phyloP scores from a whole-genome alignment of 2,888 invertebrate genomes.

The Malthinus seriepunctatus region DNA sequence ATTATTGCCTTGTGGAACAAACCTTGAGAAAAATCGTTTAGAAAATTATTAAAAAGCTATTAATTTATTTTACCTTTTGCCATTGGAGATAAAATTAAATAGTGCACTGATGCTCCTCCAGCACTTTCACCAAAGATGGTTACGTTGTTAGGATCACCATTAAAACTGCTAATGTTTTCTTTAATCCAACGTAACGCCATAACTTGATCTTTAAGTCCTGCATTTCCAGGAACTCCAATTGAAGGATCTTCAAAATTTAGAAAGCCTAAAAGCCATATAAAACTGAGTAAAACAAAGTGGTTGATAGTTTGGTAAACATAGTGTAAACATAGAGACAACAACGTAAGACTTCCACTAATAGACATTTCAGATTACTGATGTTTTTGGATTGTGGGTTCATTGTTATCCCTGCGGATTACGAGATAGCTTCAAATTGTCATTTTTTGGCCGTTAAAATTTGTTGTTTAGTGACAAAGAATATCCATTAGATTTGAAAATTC shows the following conservation, averaged over 20 bases:
- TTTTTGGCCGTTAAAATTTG: too few species aligned
- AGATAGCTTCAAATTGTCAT: too few species aligned
- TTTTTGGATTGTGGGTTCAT: too few species aligned
- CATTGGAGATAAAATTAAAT: slow-evolving; percentile 54
- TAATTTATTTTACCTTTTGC: slow-evolving; percentile 38
- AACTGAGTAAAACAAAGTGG: too few species aligned
- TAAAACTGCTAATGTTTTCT: slow-evolving; percentile 52
- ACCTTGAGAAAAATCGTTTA: slow-evolving; percentile 16
- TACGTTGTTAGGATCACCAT: slow-evolving; percentile 54
- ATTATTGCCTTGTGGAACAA: slow-evolving; percentile 48
- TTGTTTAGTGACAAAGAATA: too few species aligned
- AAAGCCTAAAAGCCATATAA: slow-evolving; percentile 50
- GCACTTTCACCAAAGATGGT: slow-evolving; percentile 57
- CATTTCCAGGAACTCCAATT: slow-evolving; percentile 55
- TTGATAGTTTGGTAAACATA: neutral
- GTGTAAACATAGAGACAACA: too few species aligned
- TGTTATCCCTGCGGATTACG: too few species aligned
- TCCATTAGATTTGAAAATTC: neutral
- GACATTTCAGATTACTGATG: too few species aligned
- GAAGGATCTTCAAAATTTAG: slow-evolving; percentile 50
- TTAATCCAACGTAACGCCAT: slow-evolving; percentile 55
- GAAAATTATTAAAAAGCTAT: neutral
- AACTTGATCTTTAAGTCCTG: slow-evolving; percentile 56
- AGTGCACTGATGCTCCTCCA: slow-evolving; percentile 53
- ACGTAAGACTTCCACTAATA: too few species aligned